Evolutionary conservation across 2,888 invertebrate genomes (phyloP).

Genomic region (Aethes cnicana): DNA sequence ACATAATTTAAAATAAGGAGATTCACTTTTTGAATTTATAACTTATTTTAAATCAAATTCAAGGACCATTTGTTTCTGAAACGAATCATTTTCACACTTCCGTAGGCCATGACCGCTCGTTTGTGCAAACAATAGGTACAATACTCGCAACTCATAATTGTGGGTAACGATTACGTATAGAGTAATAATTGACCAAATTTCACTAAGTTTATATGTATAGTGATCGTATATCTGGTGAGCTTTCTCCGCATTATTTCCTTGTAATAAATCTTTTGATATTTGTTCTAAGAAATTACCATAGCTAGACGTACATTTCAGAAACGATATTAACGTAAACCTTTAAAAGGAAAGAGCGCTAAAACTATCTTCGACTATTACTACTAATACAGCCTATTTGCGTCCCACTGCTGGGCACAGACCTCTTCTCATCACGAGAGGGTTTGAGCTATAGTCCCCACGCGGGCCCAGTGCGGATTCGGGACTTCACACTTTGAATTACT

Average conservation of each 20-base stretch:
- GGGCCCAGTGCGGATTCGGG: no score
- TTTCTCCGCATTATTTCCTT: conserved; percentile 51
- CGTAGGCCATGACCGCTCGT: conserved; percentile 49
- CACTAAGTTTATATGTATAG: conserved; percentile 49
- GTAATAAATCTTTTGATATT: conserved; percentile 53
- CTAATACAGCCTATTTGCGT: no score
- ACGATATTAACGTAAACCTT: no score
- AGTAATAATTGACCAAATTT: conserved; percentile 49
- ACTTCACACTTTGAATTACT: no score
- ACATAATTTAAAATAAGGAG: conserved; percentile 59
- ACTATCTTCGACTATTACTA: no score
- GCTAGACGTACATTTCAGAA: no score
- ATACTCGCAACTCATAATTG: conserved; percentile 51
- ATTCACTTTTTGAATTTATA: conserved; percentile 54
- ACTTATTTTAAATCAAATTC: conserved; percentile 59
- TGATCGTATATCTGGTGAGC: conserved; percentile 53
- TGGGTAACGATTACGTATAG: conserved; percentile 61
- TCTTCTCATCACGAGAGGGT: no score
- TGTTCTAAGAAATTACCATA: conserved; percentile 47
- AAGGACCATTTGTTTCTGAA: conserved; percentile 55
- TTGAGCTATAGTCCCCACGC: no score
- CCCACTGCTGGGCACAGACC: no score
- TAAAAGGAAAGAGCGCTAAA: no score
- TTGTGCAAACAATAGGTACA: conserved; percentile 58
- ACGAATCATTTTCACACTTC: conserved; percentile 50